A percentile compares a stretch with the other conserved stretches of the same genome.
Conservation (phyloP, 2,888 invertebrate genomes). For the Formica aserva region DNA sequence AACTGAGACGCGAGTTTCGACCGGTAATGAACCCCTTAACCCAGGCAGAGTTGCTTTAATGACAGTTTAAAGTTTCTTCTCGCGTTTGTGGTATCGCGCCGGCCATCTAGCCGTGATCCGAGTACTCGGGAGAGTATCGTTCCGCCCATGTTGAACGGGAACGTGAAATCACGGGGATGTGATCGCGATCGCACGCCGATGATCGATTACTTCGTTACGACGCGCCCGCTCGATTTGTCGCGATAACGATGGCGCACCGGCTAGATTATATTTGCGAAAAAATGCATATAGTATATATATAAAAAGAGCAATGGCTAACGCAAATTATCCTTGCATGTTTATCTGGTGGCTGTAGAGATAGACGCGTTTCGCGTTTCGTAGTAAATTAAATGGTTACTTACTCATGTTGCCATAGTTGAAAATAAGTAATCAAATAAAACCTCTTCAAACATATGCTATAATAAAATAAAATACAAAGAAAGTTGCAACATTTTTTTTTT, state of each 20-base stretch:
- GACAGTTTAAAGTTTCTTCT: slow-evolving; percentile 76
- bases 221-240: slow-evolving; percentile 23
- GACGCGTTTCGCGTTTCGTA: not conserved
- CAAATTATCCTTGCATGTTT: not conserved
- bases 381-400: slow-evolving; percentile 36
- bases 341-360: not conserved
- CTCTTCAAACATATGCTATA: slow-evolving; percentile 12
- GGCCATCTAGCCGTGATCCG: slow-evolving; percentile 69
- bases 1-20: slow-evolving; percentile 65
- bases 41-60: slow-evolving; percentile 69
- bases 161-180: slow-evolving; percentile 50
- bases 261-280: slow-evolving; percentile 13
- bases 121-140: slow-evolving; percentile 51
- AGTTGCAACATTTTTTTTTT: not conserved
- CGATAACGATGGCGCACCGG: not conserved
- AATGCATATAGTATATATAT: not conserved
- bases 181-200: slow-evolving; percentile 60
- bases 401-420: not conserved
- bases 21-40: slow-evolving; percentile 75
- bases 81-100: slow-evolving; percentile 70
- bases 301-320: slow-evolving; percentile 11
- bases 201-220: slow-evolving; percentile 68
- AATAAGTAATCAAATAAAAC: not conserved
- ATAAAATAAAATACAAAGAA: slow-evolving; percentile 11
- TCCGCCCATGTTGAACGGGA: slow-evolving; percentile 57